Conservation (phyloP, 2,797 vertebrate species). For the Myripristis jacobus region DNA sequence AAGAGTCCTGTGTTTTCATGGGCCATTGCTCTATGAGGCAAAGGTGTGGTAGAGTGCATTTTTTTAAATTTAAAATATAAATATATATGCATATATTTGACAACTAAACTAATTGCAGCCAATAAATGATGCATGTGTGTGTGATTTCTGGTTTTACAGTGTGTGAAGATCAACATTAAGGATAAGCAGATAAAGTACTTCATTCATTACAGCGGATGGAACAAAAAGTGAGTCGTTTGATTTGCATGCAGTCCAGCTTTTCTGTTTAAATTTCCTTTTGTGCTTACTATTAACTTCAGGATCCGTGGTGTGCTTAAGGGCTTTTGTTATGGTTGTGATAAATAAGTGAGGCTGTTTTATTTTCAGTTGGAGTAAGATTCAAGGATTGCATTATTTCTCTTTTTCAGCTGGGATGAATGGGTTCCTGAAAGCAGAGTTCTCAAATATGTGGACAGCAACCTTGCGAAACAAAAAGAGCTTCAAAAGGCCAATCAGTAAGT, state of each 20-base stretch:
- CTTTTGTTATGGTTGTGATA: not conserved
- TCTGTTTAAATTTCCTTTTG: not conserved
- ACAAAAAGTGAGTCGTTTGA: constrained; percentile 94
- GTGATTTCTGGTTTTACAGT: constrained; percentile 81
- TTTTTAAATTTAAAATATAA: not conserved
- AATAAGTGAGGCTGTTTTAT: not conserved
- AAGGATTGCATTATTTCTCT: constrained; percentile 7
- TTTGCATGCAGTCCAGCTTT: not conserved
- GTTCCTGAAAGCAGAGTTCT: constrained; percentile 99
- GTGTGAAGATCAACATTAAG: constrained; percentile 98
- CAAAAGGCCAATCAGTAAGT: constrained; percentile 99
- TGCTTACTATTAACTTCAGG: not conserved
- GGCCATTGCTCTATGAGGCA: constrained; percentile 98
- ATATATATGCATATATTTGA: constrained; percentile 7
- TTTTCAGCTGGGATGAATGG: constrained; percentile 99
- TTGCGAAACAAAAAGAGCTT: constrained; percentile 99
- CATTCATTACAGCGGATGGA: constrained; percentile 99
- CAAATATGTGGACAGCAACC: constrained; percentile 99
- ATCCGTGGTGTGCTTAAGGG: not conserved
- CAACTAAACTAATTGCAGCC: not conserved
- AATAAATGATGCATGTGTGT: constrained; percentile 8
- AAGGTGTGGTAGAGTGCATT: constrained; percentile 86
- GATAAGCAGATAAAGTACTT: constrained; percentile 99
- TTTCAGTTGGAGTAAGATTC: not conserved
- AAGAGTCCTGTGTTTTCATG: constrained; percentile 99